Base-by-base conservation (phyloP, 2,113 vertebrate genomes). In the Asarcornis scutulata region DNA sequence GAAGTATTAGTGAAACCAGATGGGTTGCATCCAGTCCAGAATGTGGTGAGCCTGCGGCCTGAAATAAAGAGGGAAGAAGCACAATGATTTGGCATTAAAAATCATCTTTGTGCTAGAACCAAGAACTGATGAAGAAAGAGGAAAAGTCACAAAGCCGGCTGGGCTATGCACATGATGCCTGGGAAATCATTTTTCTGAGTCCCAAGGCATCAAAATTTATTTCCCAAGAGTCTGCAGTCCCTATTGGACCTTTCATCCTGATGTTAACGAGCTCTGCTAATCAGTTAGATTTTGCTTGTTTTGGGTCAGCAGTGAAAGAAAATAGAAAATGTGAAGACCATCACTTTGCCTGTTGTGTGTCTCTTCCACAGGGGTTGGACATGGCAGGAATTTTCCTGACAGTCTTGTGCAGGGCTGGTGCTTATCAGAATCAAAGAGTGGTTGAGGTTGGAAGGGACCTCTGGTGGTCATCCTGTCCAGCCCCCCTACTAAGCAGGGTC, bases 21-120 rank as follows among this genome's bases (percentile, higher is more conserved):
- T 96, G 96, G 81, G 40, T 80, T 97, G 88, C 95, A 97, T 93
- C 60, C 58, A 75, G 79, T 92, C 96, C 96, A 96, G 91, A 97
- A 95, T 94, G 92, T 92, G 95, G 95, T 92, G 67, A 96, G 96
- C 81, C 86, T 92, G 92, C 0, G 40, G 96, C 91, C 88, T 96
- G 93, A 92, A 92, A 92, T 94, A 91, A 94, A 92, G 91, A 91
- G 83, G 52, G 74, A 93, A 93, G 95, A 89, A 94, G 92, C 83
- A 96, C 96, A 97, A 96, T 96, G 88, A 91, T 95, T 94, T 97
- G 96, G 93, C 96, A 92, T 87, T 82, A 84, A 85, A 96, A 93
- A 76, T 79, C 62, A 78, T 95, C 77, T 68, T 88, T 94, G 82
- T 94, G 88, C 32, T 34, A 76, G 74, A 93, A 94, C 73, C 74